Evolutionary conservation across 2,888 invertebrate species (phyloP).

Genomic region (Tigriopus californicus): DNA sequence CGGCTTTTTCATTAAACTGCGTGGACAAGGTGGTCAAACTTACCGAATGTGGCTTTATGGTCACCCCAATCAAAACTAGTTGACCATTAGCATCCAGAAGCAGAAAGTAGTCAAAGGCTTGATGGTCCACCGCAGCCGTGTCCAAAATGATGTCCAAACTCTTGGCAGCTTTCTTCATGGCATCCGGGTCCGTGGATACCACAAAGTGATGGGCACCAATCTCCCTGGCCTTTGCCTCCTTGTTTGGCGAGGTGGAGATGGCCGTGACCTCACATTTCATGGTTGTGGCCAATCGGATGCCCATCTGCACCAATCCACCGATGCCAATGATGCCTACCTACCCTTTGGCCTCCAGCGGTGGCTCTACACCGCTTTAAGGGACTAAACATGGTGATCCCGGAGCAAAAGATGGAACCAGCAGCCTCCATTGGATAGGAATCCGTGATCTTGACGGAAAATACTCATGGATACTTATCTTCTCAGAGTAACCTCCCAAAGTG

Average conservation of each 20-base stretch:
- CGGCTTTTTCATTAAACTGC: too few species aligned
- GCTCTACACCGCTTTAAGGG: neutral
- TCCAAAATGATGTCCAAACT: neutral
- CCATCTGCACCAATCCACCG: neutral
- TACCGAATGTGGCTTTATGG: neutral
- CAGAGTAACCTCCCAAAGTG: conserved; percentile 2
- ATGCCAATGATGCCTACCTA: neutral
- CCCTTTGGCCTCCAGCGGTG: neutral
- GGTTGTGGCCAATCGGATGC: neutral
- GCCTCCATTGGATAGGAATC: neutral
- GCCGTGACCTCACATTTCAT: neutral
- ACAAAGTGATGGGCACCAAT: neutral
- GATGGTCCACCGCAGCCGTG: neutral
- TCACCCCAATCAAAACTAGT: neutral
- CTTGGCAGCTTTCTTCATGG: neutral
- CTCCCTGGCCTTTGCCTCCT: neutral
- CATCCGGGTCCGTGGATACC: neutral
- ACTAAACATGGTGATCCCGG: conserved; percentile 11
- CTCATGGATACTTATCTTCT: neutral
- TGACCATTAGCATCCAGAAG: neutral
- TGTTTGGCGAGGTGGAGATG: neutral
- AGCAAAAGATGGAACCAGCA: conserved; percentile 7
- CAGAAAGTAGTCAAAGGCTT: neutral
- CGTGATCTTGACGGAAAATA: conserved; percentile 3
- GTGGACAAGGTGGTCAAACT: too few species aligned